Evolutionary conservation across 2,113 vertebrate species (phyloP).

Genomic region (Motacilla tschutschensis): DNA sequence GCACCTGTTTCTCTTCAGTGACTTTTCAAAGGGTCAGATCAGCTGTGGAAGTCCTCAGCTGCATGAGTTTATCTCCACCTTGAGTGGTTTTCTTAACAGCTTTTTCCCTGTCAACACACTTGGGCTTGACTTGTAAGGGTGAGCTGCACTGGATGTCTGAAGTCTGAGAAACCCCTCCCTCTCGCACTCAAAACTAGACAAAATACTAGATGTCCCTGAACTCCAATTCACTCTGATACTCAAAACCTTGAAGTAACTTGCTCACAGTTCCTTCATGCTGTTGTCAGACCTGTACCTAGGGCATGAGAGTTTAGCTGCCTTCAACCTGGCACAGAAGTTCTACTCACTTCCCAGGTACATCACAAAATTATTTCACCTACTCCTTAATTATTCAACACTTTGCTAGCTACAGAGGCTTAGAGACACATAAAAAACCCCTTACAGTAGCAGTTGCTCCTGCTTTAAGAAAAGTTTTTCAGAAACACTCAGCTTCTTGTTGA

Average conservation of each 20-base stretch:
- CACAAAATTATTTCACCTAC: background rate
- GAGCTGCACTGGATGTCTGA: background rate
- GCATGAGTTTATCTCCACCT: background rate
- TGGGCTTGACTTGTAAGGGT: background rate
- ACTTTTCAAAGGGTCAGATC: background rate
- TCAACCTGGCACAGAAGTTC: background rate
- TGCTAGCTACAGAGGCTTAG: background rate
- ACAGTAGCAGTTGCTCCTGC: background rate
- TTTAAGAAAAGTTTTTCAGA: background rate
- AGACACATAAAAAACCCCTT: background rate
- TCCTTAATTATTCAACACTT: background rate
- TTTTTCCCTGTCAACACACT: background rate
- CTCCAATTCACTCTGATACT: background rate
- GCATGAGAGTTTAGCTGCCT: background rate
- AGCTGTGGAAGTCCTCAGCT: background rate
- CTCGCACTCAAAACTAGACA: background rate
- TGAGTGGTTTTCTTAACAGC: background rate
- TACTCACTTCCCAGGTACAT: background rate
- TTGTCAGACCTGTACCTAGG: background rate
- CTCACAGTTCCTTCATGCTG: background rate
- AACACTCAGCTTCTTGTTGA: background rate
- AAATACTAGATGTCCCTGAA: background rate
- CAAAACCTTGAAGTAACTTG: background rate
- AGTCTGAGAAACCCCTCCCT: background rate
- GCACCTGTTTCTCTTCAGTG: background rate